Conservation (phyloP, 2,113 vertebrate species). For the Emydura subglobosa region DNA sequence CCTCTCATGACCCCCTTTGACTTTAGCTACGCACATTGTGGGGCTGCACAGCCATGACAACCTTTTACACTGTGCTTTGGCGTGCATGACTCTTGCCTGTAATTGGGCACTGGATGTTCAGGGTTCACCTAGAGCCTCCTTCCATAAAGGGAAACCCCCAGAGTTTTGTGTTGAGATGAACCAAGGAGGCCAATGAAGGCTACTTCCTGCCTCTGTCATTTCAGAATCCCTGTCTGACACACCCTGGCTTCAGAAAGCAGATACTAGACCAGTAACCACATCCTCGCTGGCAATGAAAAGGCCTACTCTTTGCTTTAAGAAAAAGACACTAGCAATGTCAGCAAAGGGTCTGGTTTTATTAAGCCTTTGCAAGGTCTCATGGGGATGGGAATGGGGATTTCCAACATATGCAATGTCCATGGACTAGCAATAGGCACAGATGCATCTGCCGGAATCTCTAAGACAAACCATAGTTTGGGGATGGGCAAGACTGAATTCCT, state of each 20-base stretch:
- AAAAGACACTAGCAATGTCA: background rate
- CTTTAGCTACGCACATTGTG: background rate
- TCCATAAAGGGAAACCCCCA: background rate
- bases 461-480: background rate
- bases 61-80: too few species aligned
- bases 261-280: background rate
- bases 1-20: too few species aligned
- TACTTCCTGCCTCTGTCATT: background rate
- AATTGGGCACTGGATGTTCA: background rate
- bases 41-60: rapidly evolving
- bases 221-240: background rate
- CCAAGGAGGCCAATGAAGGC: background rate
- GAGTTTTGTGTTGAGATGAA: background rate
- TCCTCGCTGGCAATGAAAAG: background rate
- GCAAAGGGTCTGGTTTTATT: background rate
- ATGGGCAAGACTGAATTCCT: background rate
- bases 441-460: background rate
- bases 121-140: background rate
- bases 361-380: background rate
- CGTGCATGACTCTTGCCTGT: background rate
- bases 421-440: background rate
- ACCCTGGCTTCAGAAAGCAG: background rate
- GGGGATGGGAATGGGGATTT: background rate
- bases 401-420: background rate
- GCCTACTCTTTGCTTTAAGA: background rate